Evolutionary conservation across 2,888 invertebrate genomes (phyloP).

Genomic region (Merodon equestris): DNA sequence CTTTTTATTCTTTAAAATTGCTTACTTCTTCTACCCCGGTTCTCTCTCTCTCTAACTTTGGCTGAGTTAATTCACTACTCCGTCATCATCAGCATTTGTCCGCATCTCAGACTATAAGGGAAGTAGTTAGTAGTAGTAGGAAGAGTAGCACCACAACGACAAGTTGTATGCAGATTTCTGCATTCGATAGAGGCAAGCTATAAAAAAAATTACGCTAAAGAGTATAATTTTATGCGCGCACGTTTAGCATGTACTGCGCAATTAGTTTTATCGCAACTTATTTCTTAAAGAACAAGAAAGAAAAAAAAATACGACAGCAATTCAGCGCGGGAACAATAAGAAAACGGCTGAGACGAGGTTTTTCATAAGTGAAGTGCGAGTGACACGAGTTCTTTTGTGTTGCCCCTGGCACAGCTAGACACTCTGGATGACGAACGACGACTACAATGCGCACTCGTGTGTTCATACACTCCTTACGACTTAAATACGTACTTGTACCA

Average conservation of each 20-base stretch:
- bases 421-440: slow-evolving; percentile 12
- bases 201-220: slow-evolving; percentile 26
- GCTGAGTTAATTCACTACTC: too few species aligned
- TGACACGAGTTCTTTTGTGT: slow-evolving; percentile 67
- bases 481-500: slow-evolving; percentile 14
- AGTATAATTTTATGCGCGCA: slow-evolving; percentile 66
- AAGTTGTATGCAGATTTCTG: slow-evolving; percentile 3
- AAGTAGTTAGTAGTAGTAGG: too few species aligned
- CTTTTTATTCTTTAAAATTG: slow-evolving; percentile 4
- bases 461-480: too few species aligned
- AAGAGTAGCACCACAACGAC: background rate
- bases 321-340: slow-evolving; percentile 27
- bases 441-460: too few species aligned
- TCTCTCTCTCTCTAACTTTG: too few species aligned
- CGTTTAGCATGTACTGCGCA: slow-evolving; percentile 68
- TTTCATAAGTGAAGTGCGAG: slow-evolving; percentile 57
- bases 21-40: too few species aligned
- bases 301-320: too few species aligned
- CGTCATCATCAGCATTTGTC: too few species aligned
- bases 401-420: background rate
- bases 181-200: slow-evolving; percentile 12
- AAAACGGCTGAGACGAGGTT: slow-evolving; percentile 4
- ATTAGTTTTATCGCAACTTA: slow-evolving; percentile 68
- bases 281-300: slow-evolving; percentile 42
- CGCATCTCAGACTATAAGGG: too few species aligned